phyloP scores from a whole-genome alignment of 2,113 vertebrate genomes.

The Cavia aperea region DNA sequence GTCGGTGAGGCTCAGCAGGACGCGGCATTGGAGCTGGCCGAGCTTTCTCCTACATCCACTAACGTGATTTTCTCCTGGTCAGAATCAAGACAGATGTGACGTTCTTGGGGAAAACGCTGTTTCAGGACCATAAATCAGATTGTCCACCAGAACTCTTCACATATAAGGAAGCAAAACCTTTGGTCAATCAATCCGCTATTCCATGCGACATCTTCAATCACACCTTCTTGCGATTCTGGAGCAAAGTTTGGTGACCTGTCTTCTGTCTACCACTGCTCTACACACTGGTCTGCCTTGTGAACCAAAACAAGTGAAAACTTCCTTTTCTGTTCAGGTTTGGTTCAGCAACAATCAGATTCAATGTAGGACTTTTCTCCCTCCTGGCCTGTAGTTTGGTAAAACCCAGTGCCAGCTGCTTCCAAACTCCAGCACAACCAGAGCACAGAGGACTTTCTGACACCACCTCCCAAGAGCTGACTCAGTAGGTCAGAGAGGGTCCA shows the following conservation, averaged over 20 bases:
- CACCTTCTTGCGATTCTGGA: constrained; percentile 72
- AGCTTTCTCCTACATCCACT: neutral
- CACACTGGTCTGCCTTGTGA: neutral
- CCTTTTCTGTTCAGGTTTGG: neutral
- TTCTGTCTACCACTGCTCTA: neutral
- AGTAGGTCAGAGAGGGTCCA: neutral
- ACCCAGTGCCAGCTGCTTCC: no score
- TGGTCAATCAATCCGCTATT: constrained; percentile 67
- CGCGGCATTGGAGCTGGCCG: neutral
- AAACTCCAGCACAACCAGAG: neutral
- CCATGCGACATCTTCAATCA: constrained; percentile 63
- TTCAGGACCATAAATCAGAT: constrained; percentile 66
- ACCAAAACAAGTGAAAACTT: neutral
- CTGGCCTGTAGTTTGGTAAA: neutral
- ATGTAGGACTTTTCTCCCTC: neutral
- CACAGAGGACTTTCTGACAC: neutral
- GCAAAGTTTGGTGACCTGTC: constrained; percentile 68
- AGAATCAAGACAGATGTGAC: constrained; percentile 67
- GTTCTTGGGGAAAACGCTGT: constrained; percentile 71
- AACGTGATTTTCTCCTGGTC: neutral
- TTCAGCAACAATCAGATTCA: neutral
- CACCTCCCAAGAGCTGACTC: neutral
- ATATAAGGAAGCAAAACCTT: constrained; percentile 76
- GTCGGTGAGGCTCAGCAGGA: rapidly evolving
- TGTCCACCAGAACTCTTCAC: constrained; percentile 68